Evolutionary conservation across 2,113 vertebrate genomes (phyloP).

Genomic region (Thomomys bottae): DNA sequence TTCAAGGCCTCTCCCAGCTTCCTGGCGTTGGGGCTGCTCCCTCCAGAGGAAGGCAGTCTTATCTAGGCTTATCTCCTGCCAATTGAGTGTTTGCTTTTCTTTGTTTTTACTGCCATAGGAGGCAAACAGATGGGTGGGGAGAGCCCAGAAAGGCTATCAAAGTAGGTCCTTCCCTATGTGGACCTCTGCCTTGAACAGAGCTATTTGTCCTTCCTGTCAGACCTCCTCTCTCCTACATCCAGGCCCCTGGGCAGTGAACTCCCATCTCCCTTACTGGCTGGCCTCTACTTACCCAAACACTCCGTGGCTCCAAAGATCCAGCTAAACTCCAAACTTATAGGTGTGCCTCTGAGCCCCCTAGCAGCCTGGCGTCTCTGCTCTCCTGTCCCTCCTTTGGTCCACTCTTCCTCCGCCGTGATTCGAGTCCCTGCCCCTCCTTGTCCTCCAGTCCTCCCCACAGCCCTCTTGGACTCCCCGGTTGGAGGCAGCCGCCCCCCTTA

Average conservation of each 20-base stretch:
- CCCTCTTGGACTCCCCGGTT: neutral
- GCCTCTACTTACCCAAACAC: neutral
- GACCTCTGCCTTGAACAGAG: neutral
- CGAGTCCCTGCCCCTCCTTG: neutral
- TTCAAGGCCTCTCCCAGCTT: slow-evolving; percentile 76
- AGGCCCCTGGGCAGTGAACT: neutral
- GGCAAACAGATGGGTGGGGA: slow-evolving; percentile 63
- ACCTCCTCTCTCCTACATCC: neutral
- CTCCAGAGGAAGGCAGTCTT: slow-evolving; percentile 74
- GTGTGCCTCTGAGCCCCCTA: neutral
- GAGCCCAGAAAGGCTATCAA: neutral
- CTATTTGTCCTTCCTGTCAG: neutral
- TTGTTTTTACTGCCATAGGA: slow-evolving; percentile 69
- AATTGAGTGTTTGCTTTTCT: slow-evolving; percentile 65
- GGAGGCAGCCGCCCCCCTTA: neutral
- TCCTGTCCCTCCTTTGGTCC: neutral
- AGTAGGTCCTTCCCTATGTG: neutral
- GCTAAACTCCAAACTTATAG: neutral
- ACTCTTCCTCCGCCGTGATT: neutral
- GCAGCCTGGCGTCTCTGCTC: slow-evolving; percentile 16
- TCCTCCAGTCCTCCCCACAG: neutral
- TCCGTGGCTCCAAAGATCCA: slow-evolving; percentile 6
- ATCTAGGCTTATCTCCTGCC: slow-evolving; percentile 76
- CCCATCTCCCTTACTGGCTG: neutral
- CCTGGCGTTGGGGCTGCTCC: slow-evolving; percentile 63